A percentile compares a stretch with the other conserved stretches of the same genome.
Evolutionary conservation across 2,113 vertebrate species (phyloP).

Genomic region (Centropus bengalensis): DNA sequence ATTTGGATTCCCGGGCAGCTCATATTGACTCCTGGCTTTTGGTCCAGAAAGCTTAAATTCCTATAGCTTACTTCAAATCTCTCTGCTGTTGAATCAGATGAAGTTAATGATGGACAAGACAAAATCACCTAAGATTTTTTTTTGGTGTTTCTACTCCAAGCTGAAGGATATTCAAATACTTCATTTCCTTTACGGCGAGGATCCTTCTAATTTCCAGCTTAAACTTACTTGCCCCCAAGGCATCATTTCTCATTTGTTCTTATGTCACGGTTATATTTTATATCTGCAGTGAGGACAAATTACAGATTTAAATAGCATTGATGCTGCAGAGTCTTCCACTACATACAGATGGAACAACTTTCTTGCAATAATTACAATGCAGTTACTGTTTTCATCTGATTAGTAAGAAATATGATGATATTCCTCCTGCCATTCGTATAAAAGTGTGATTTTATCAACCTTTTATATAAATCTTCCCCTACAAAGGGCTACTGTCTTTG

Average conservation of each 20-base stretch:
- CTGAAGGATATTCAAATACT: not conserved
- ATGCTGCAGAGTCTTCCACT: not conserved
- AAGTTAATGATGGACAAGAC: not conserved
- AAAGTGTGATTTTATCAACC: not conserved
- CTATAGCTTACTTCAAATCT: not conserved
- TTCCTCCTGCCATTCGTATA: not conserved
- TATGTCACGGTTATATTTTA: constrained; percentile 25
- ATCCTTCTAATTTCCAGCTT: constrained; percentile 44
- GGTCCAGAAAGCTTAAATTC: not conserved
- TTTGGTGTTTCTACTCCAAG: not conserved
- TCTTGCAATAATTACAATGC: constrained; percentile 9
- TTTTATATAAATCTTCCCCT: not conserved
- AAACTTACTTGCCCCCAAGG: constrained; percentile 33
- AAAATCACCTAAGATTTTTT: not conserved
- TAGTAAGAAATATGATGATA: constrained; percentile 6
- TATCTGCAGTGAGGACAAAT: not conserved
- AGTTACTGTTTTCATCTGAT: constrained; percentile 12
- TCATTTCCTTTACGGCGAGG: constrained; percentile 1
- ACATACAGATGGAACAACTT: not conserved
- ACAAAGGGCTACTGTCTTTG: not conserved
- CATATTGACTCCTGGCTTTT: not conserved
- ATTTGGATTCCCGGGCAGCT: not conserved
- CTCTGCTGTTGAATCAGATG: not conserved
- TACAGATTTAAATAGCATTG: constrained; percentile 17
- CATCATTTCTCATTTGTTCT: constrained; percentile 44